Evolutionary conservation across 2,888 invertebrate species (phyloP), one percentile per base, ranked within the genome.

Genomic region (Piscicola geometra): DNA sequence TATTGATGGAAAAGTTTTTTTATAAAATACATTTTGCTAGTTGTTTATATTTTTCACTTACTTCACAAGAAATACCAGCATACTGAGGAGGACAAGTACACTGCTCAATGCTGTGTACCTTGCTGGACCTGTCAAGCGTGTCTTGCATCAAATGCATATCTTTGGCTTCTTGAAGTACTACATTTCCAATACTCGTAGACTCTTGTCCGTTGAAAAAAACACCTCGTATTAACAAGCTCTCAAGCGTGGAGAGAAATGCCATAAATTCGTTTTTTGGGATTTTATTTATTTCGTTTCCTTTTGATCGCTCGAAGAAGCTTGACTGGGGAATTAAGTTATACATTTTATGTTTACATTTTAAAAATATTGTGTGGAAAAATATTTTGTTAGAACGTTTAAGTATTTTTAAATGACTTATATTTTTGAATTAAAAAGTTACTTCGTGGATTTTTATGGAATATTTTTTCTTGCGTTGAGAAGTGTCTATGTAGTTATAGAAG

Each of bases 401-500:
- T 56, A 15, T 56, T n/a, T 25, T 41, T 15, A 41, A 41, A 41
- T 41, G 15, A 41, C 5, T 9, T 41, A 15, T 41, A 9, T 41
- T 41, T 41, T 41, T 41, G 15, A 15, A 47, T 47, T 47, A 21
- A 15, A 56, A 15, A 5, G 12, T 5, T 56, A 56, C 60, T 56
- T 56, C 60, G n/a, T 56, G n/a, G 3, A 56, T 3, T 21, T 25
- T 56, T 9, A 56, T 56, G n/a, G 60, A 56, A 56, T 56, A 56
- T 21, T 5, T 56, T 56, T 25, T 56, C n/a, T 56, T 56, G 60
- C n/a, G 9, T 18, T 56, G 60, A 18, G 60, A 56, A n/a, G 60
- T 25, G 60, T 56, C 60, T 9, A 56, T 56, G 60, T 56, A 56
- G 60, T 56, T 56, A n/a, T 56, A 56, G n/a, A 56, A 56, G 25